Percentiles rank a stretch among this genome's conserved stretches.
phyloP scores from a whole-genome alignment of 2,113 vertebrate genomes.

The Thamnophis sirtalis region DNA sequence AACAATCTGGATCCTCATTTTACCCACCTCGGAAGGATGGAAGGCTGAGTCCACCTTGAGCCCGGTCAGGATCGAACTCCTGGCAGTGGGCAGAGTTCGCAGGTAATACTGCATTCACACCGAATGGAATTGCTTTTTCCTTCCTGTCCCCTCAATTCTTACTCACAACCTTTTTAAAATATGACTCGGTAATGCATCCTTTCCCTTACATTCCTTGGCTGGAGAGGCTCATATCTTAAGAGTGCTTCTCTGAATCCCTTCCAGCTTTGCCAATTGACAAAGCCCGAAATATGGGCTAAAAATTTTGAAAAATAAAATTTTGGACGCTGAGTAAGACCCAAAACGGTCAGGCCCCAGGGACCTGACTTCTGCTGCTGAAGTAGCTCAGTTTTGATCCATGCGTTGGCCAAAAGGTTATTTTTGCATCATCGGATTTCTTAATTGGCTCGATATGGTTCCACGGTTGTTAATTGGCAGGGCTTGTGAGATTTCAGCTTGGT shows the following conservation, averaged over 20 bases:
- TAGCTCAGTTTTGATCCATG: neutral
- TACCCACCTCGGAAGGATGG: no score
- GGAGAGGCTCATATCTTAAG: neutral
- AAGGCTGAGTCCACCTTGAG: no score
- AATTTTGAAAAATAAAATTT: neutral
- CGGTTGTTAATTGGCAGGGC: neutral
- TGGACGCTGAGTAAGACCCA: neutral
- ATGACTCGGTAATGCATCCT: neutral
- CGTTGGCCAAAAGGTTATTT: neutral
- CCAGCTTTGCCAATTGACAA: neutral
- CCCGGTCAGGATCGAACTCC: no score
- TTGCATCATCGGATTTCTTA: neutral
- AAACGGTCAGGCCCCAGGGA: conserved; percentile 1
- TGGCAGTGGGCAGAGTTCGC: no score
- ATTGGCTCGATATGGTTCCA: neutral
- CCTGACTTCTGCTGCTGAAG: neutral
- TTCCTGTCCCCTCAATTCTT: neutral
- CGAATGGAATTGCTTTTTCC: no score
- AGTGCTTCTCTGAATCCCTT: neutral
- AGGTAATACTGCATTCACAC: no score
- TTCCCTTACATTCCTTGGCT: neutral
- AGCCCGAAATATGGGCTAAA: neutral
- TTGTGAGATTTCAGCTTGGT: neutral
- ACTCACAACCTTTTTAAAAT: neutral
- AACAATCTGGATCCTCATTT: no score